Evolutionary conservation across 2,113 vertebrate species (phyloP).

Genomic region (Macaca nemestrina): DNA sequence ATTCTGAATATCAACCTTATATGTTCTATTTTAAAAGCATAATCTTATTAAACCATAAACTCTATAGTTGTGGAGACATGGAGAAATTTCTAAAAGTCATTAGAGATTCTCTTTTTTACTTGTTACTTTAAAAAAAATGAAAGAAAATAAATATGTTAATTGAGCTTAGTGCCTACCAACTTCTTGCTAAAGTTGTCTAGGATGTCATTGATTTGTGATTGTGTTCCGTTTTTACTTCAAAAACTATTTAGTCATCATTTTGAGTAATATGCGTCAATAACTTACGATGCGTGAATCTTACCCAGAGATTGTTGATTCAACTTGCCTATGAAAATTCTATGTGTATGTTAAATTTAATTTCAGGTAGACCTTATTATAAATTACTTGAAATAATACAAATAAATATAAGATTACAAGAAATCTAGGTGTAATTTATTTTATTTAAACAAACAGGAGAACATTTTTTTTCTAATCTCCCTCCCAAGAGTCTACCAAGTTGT

Average conservation of each 20-base stretch:
- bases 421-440: neutral
- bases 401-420: neutral
- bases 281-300: neutral
- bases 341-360: neutral
- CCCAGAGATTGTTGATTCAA: neutral
- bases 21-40: conserved; percentile 34
- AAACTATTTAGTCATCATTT: conserved; percentile 35
- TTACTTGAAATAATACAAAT: neutral
- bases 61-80: neutral
- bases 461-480: neutral
- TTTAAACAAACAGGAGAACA: neutral
- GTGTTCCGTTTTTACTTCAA: conserved; percentile 10
- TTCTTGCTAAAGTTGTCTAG: neutral
- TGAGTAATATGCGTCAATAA: neutral
- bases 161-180: neutral
- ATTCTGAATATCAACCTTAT: conserved; percentile 16
- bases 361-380: neutral
- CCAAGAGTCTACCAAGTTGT: neutral
- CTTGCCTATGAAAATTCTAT: neutral
- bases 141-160: neutral
- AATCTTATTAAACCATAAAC: neutral
- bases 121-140: neutral
- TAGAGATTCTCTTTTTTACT: conserved; percentile 2
- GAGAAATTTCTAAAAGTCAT: neutral
- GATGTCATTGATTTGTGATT: conserved; percentile 8